phyloP scores from a whole-genome alignment of 2,888 invertebrate species.

The Bimastos eiseni region DNA sequence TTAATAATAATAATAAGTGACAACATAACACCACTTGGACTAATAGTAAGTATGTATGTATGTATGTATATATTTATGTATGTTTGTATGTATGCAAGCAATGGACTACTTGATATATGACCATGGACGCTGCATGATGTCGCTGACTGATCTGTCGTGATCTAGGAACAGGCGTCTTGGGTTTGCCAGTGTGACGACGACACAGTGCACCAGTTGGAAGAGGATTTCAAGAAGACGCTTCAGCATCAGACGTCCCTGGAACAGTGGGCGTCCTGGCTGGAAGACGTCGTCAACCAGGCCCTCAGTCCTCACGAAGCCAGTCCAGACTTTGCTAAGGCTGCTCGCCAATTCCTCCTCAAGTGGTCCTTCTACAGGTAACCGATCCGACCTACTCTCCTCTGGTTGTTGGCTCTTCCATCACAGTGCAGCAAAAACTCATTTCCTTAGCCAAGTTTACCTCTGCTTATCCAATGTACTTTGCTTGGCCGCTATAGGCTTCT shows the following conservation, averaged over 20 bases:
- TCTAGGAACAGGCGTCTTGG: conserved; percentile 82
- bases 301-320: conserved; percentile 82
- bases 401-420: background rate
- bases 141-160: background rate
- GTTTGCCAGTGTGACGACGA: conserved; percentile 91
- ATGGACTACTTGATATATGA: no score
- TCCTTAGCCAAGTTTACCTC: no score
- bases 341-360: conserved; percentile 86
- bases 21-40: no score
- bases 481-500: no score
- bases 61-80: no score
- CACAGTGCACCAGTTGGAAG: conserved; percentile 81
- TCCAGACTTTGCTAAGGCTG: conserved; percentile 59
- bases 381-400: background rate
- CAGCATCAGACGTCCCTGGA: conserved; percentile 86
- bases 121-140: background rate
- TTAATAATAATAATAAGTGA: no score
- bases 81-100: no score
- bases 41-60: no score
- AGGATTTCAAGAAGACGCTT: conserved; percentile 74
- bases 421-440: background rate
- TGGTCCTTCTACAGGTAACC: conserved; percentile 93
- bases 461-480: no score
- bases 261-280: conserved; percentile 97
- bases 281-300: conserved; percentile 85